phyloP scores from a whole-genome alignment of 2,113 vertebrate species.

The Charadrius vociferus region DNA sequence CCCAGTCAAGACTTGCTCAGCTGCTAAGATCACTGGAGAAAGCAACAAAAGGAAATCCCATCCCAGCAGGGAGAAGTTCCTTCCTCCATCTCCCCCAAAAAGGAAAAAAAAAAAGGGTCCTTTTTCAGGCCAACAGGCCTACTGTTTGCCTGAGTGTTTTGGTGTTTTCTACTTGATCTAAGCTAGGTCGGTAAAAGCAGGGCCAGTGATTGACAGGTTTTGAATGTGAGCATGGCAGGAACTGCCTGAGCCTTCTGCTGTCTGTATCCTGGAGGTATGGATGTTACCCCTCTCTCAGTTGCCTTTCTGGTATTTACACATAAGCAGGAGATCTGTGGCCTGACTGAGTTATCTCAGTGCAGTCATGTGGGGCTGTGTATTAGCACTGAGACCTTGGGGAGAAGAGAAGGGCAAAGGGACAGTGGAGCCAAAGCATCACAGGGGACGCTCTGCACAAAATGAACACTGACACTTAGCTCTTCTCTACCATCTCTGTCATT shows the following conservation, averaged over 20 bases:
- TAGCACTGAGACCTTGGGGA: background rate
- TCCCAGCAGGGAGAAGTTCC: background rate
- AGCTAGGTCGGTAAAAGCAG: background rate
- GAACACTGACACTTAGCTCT: background rate
- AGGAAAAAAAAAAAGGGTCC: background rate
- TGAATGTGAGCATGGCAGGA: background rate
- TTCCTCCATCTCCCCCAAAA: background rate
- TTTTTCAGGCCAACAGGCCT: background rate
- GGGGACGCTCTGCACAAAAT: background rate
- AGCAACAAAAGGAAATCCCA: background rate
- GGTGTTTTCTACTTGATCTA: background rate
- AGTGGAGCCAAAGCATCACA: background rate
- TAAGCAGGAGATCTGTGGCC: background rate
- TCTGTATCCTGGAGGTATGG: background rate
- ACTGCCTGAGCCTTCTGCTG: background rate
- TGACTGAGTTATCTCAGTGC: background rate
- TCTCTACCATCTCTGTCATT: background rate
- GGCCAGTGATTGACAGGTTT: background rate
- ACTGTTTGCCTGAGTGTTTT: background rate
- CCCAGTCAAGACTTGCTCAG: background rate
- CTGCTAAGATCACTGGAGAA: background rate
- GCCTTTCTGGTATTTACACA: background rate
- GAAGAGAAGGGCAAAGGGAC: background rate
- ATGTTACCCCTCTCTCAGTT: background rate
- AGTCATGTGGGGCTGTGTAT: background rate